A percentile compares a stretch with the other conserved stretches of the same genome.
Conservation (phyloP, 2,888 invertebrate species). For the Agrochola lota region DNA sequence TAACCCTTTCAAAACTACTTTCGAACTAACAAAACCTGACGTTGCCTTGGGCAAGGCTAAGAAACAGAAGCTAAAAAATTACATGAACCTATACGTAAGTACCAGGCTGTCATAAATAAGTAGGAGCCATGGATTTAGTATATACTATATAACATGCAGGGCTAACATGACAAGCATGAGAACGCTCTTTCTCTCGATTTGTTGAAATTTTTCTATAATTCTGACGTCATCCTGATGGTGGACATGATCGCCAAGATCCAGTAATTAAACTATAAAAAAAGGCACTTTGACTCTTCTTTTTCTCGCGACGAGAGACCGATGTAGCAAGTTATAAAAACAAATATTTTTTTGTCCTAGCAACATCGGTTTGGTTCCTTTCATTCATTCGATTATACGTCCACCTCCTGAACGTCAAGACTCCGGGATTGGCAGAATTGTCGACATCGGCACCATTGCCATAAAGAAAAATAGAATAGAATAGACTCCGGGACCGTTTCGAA, state of each 20-base stretch:
- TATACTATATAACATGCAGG: too few relatives aligned
- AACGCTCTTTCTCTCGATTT: too few relatives aligned
- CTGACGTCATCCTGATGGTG: too few relatives aligned
- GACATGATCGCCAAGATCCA: background rate
- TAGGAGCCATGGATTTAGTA: too few relatives aligned
- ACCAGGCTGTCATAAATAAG: too few relatives aligned
- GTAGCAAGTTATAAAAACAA: background rate
- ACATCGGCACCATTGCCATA: too few relatives aligned
- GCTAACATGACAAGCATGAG: too few relatives aligned
- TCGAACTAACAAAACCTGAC: background rate
- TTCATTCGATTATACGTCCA: background rate
- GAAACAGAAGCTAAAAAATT: background rate
- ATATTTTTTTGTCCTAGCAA: background rate
- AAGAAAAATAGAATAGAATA: too few relatives aligned
- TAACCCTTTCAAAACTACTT: slow-evolving; percentile 9
- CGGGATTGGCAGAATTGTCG: too few relatives aligned
- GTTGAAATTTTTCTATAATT: too few relatives aligned
- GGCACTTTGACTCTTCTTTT: background rate
- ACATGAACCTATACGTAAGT: too few relatives aligned
- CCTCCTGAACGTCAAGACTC: background rate
- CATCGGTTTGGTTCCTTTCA: background rate
- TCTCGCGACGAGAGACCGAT: too few relatives aligned
- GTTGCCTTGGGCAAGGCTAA: background rate
- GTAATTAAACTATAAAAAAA: background rate
- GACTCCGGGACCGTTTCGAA: background rate